Conservation (phyloP, 2,797 vertebrate genomes). For the Sciurus vulgaris region DNA sequence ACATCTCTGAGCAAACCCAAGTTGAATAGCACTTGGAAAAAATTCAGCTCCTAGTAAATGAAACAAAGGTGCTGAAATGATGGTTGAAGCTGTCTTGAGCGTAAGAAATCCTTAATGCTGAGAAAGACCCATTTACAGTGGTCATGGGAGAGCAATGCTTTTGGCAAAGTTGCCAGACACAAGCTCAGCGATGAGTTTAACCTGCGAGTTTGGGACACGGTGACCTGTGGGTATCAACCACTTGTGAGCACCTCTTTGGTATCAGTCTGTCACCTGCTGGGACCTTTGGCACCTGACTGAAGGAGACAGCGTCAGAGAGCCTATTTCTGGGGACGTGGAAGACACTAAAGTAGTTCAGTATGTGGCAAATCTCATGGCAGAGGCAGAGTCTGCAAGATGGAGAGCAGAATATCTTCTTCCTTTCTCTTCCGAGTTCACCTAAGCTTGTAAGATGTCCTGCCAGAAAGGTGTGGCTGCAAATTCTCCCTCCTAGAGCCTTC, state of each 20-base stretch:
- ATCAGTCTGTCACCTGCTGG: neutral
- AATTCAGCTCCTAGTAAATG: neutral
- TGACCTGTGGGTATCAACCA: neutral
- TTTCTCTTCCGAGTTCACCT: neutral
- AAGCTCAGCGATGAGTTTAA: neutral
- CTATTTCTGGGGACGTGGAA: neutral
- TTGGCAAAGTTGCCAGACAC: too few species aligned
- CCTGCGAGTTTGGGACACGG: neutral
- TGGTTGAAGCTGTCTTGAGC: neutral
- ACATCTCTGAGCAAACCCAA: neutral
- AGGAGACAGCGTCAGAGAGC: neutral
- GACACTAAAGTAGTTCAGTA: accelerated
- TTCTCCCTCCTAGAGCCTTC: neutral
- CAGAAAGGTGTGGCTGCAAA: neutral
- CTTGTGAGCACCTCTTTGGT: neutral
- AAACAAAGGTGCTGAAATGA: neutral
- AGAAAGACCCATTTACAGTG: neutral
- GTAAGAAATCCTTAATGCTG: neutral
- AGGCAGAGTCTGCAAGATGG: neutral
- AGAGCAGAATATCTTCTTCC: neutral
- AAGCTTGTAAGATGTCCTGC: neutral
- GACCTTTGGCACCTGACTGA: neutral
- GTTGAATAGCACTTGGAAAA: neutral
- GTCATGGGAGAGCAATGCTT: neutral
- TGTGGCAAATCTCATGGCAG: neutral